Evolutionary conservation across 2,888 invertebrate genomes (phyloP).

Genomic region (Cosmopolites sordidus): DNA sequence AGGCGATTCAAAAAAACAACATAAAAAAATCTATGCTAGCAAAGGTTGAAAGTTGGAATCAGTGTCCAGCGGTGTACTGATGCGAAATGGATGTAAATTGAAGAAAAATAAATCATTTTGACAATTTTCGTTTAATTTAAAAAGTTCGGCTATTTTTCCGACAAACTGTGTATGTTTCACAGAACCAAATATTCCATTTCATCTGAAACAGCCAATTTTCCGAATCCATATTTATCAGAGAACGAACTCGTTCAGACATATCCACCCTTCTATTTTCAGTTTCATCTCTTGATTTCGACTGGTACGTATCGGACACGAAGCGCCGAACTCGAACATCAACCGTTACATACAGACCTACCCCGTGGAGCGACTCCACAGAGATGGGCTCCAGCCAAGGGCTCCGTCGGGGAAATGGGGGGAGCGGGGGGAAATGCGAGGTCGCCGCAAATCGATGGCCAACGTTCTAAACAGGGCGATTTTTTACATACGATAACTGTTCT

Average conservation of each 20-base stretch:
- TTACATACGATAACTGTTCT: too few species aligned
- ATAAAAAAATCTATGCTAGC: too few species aligned
- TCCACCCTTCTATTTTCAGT: slow-evolving; percentile 7
- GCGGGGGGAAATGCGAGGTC: slow-evolving; percentile 5
- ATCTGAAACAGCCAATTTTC: background rate
- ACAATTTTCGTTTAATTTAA: too few species aligned
- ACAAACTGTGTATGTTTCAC: too few species aligned
- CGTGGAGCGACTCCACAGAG: slow-evolving; percentile 8
- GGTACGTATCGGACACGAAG: background rate
- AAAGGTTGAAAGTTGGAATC: too few species aligned
- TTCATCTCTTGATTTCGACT: background rate
- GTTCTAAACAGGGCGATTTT: too few species aligned
- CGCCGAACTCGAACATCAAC: background rate
- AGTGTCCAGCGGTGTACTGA: too few species aligned
- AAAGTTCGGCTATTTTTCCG: too few species aligned
- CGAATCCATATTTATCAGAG: slow-evolving; percentile 13
- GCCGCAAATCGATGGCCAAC: slow-evolving; percentile 22
- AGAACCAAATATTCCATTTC: too few species aligned
- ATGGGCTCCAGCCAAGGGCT: slow-evolving; percentile 15
- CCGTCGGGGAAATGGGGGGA: slow-evolving; percentile 2
- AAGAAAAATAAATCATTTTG: too few species aligned
- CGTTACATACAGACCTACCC: slow-evolving; percentile 8
- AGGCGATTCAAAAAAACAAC: too few species aligned
- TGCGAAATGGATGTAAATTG: too few species aligned
- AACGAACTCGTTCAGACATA: slow-evolving; percentile 6